A percentile compares a stretch with the other conserved stretches of the same genome.
Evolutionary conservation across 92 coral and sea anemone genomes (phyloP).

Genomic region (Plumapathes pennacea): DNA sequence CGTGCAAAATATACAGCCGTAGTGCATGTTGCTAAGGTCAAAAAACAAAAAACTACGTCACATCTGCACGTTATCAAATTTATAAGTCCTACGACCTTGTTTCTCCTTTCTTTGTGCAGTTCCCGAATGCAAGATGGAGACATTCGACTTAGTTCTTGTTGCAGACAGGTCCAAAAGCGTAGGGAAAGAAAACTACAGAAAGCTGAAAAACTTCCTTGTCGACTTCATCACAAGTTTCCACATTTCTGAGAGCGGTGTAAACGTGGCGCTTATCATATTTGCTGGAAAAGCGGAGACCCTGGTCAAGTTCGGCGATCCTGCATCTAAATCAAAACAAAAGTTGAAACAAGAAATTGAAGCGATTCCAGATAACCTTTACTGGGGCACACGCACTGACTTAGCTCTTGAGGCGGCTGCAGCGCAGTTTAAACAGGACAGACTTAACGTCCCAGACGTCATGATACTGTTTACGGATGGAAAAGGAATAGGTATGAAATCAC

Average conservation of each 20-base stretch:
- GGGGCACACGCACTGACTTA: constrained; percentile 15
- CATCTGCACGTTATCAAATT: no score
- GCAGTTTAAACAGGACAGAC: constrained; percentile 14
- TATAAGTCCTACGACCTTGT: no score
- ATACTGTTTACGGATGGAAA: constrained; percentile 16
- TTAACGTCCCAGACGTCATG: constrained; percentile 8
- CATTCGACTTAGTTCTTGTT: constrained; percentile 32
- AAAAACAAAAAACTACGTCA: no score
- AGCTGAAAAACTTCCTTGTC: not conserved
- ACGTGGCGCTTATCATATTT: constrained; percentile 9
- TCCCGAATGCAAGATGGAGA: no score
- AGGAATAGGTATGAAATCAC: constrained; percentile 1
- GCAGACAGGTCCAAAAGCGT: constrained; percentile 35
- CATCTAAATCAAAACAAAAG: constrained; percentile 9
- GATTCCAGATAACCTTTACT: not conserved
- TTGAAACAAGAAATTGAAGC: not conserved
- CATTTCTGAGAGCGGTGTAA: constrained; percentile 2
- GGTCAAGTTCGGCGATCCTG: no score
- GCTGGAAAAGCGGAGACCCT: no score
- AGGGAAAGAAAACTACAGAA: constrained; percentile 4
- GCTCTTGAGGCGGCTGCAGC: constrained; percentile 23
- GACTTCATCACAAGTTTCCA: constrained; percentile 14
- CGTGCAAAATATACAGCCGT: no score
- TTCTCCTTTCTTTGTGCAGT: no score
- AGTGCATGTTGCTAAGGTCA: no score